phyloP scores from a whole-genome alignment of 2,888 invertebrate genomes.

The Cheilosia vernalis region DNA sequence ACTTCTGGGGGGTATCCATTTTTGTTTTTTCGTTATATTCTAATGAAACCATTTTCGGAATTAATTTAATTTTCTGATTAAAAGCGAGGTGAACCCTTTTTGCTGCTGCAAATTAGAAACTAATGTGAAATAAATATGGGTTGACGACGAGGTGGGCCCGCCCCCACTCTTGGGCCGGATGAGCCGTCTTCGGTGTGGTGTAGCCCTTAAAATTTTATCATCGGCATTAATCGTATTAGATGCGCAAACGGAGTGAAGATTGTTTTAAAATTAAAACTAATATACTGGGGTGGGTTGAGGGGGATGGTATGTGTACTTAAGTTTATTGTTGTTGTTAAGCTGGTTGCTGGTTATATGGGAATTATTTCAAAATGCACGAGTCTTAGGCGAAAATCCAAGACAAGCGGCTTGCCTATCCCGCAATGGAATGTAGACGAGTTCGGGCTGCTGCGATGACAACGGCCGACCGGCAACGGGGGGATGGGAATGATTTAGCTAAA shows the following conservation, averaged over 20 bases:
- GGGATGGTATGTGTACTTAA: constrained; percentile 32
- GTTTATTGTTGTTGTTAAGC: constrained; percentile 61
- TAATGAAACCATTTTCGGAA: constrained; percentile 72
- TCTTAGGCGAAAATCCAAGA: constrained; percentile 13
- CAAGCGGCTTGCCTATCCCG: constrained; percentile 28
- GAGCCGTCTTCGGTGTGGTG: constrained; percentile 33
- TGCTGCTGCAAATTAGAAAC: constrained; percentile 66
- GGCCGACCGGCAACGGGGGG: not conserved
- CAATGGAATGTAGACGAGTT: constrained; percentile 61
- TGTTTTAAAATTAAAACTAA: constrained; percentile 74
- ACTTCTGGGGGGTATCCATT: not conserved
- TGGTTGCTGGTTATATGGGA: constrained; percentile 37
- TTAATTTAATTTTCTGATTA: constrained; percentile 75
- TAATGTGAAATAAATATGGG: constrained; percentile 73
- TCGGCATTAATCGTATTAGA: constrained; percentile 69
- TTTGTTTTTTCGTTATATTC: constrained; percentile 29
- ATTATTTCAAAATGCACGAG: constrained; percentile 42
- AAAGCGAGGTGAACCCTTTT: constrained; percentile 65
- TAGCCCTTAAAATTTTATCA: constrained; percentile 74
- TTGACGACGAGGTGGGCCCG: constrained; percentile 36
- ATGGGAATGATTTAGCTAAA: constrained; percentile 63
- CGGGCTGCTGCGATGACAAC: constrained; percentile 9
- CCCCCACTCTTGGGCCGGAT: not conserved
- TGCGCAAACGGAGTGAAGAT: constrained; percentile 29
- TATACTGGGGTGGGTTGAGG: not conserved